Evolutionary conservation across 2,888 invertebrate species (phyloP).

Genomic region (Catotricha subobsoleta): DNA sequence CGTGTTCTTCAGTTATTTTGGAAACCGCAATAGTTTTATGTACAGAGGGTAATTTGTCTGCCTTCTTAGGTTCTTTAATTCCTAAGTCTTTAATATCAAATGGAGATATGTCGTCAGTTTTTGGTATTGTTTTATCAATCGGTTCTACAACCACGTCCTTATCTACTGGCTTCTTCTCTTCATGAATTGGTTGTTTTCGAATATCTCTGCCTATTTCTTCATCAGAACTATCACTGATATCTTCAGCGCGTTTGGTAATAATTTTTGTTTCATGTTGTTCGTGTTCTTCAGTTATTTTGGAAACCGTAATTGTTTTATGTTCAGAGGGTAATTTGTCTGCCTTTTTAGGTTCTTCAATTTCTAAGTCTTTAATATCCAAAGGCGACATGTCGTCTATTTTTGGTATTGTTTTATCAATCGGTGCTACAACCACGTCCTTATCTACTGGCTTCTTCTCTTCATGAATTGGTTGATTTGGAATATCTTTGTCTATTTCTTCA

Average conservation of each 20-base stretch:
- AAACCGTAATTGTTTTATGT: background rate
- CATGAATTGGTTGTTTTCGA: background rate
- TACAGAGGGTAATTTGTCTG: no score
- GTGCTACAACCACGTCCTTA: background rate
- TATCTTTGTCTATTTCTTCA: background rate
- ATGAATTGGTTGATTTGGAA: background rate
- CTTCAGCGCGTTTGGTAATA: no score
- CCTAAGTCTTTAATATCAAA: no score
- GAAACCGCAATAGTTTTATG: background rate
- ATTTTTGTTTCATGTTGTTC: background rate
- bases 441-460: background rate
- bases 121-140: background rate
- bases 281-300: background rate
- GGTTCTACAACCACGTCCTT: background rate
- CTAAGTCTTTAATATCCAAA: background rate
- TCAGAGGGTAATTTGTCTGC: background rate
- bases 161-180: background rate
- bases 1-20: background rate
- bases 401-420: background rate
- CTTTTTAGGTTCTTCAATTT: background rate
- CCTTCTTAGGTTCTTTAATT: no score
- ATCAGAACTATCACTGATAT: background rate
- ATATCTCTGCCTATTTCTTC: background rate
- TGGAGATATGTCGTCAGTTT: background rate
- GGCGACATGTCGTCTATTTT: background rate